These are phyloP conservation scores for Antigone vipio DNA, from an alignment of 2,113 vertebrate species.

Conservation along the genomic window DNA sequence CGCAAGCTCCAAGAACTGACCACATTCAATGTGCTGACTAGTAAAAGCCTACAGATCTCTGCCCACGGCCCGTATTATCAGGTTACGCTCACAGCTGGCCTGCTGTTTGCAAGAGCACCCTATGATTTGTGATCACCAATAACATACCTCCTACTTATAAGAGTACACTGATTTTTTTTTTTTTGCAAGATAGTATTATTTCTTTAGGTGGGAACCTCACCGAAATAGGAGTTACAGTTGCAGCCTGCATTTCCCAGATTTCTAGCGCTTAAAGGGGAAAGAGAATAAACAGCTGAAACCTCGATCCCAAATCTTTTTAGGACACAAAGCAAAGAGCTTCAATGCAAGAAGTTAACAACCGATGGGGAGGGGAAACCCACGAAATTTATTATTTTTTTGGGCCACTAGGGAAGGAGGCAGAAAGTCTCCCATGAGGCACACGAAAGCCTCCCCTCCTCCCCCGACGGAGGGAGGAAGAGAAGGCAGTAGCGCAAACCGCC, in stretches of 20 bases:
- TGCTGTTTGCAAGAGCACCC: not conserved
- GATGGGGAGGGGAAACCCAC: not conserved
- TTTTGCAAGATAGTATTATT: not conserved
- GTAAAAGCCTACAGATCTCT: not conserved
- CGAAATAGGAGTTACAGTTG: not conserved
- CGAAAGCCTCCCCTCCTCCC: not conserved
- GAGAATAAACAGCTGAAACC: not conserved
- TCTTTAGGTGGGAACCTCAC: not conserved
- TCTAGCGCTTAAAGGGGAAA: not conserved
- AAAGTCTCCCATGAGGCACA: not conserved
- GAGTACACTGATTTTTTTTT: too few relatives aligned
- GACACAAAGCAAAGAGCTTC: not conserved
- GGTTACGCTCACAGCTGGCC: fast-evolving
- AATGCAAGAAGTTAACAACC: not conserved
- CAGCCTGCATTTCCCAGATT: not conserved
- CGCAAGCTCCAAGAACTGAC: not conserved
- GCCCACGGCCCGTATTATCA: fast-evolving
- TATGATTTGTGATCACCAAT: fast-evolving
- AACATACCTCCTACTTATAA: not conserved
- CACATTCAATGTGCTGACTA: not conserved
- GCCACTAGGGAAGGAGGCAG: not conserved
- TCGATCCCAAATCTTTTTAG: not conserved
- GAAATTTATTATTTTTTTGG: not conserved
- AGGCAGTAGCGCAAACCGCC: not conserved
- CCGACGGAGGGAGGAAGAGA: not conserved